Percentiles rank a stretch among this genome's conserved stretches.
phyloP scores from a whole-genome alignment of 2,113 vertebrate species.

The Amia ocellicauda region DNA sequence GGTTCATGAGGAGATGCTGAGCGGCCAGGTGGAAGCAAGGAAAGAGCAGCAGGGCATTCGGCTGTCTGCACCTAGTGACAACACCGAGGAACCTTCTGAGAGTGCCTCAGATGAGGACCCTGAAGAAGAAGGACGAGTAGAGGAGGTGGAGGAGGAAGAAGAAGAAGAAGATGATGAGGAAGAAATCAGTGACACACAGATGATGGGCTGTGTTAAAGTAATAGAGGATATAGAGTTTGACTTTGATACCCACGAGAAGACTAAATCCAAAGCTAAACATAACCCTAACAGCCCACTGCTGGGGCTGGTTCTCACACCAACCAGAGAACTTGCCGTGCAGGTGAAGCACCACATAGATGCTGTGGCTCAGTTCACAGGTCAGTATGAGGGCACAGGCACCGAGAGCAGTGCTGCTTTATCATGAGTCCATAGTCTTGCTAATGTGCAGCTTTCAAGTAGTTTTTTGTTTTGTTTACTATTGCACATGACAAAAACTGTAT shows the following conservation, averaged over 20 bases:
- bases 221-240: constrained; percentile 45
- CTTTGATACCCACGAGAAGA: background rate
- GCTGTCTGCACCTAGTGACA: constrained; percentile 26
- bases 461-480: no score
- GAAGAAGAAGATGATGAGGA: constrained; percentile 29
- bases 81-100: constrained; percentile 1
- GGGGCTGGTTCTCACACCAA: constrained; percentile 88
- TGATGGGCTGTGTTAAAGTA: constrained; percentile 46
- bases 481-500: background rate
- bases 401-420: no score
- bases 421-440: no score
- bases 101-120: background rate
- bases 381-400: background rate
- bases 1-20: constrained; percentile 24
- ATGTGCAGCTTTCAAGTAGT: no score
- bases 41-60: constrained; percentile 40
- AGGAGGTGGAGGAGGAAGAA: constrained; percentile 14
- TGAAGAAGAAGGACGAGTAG: constrained; percentile 36
- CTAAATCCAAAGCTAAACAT: background rate
- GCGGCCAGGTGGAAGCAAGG: constrained; percentile 3
- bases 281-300: constrained; percentile 68
- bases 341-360: constrained; percentile 95
- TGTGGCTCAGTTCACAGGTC: constrained; percentile 83
- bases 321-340: constrained; percentile 92
- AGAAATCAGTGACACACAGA: constrained; percentile 30